Conservation (phyloP, 2,888 invertebrate genomes). For the Iselma pallidipennis region DNA sequence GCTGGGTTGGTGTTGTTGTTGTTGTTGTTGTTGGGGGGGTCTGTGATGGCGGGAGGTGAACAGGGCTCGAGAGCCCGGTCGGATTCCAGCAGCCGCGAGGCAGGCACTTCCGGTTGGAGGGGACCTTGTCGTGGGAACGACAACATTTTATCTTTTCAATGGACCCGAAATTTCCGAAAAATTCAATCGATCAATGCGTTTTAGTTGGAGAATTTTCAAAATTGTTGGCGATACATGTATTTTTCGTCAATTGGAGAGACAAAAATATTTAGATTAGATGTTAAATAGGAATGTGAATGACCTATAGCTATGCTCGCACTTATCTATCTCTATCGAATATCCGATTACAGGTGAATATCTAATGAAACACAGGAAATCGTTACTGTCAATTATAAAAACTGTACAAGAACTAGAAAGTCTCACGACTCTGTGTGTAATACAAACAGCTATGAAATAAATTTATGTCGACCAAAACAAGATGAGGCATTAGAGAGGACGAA, state of each 20-base stretch:
- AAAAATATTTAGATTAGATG: not conserved
- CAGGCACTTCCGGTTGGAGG: slow-evolving; percentile 51
- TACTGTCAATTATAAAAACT: slow-evolving; percentile 25
- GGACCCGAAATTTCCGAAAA: not conserved
- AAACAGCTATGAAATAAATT: slow-evolving; percentile 16
- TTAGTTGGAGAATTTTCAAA: not conserved
- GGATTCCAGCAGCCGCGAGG: slow-evolving; percentile 44
- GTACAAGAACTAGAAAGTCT: slow-evolving; percentile 18
- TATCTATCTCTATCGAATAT: slow-evolving; percentile 9
- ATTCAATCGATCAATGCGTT: not conserved
- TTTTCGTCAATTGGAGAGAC: not conserved
- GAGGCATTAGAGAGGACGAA: too few relatives aligned
- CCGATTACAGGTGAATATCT: slow-evolving; percentile 19
- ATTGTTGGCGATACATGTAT: not conserved
- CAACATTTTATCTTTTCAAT: slow-evolving; percentile 10
- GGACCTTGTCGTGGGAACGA: slow-evolving; percentile 47
- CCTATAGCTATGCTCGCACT: not conserved
- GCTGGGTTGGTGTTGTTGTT: slow-evolving; percentile 22
- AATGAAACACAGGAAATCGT: slow-evolving; percentile 23
- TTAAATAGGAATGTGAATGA: not conserved
- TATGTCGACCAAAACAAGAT: slow-evolving; percentile 7
- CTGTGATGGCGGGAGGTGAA: slow-evolving; percentile 30
- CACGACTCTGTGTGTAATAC: slow-evolving; percentile 7
- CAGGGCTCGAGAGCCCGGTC: slow-evolving; percentile 25
- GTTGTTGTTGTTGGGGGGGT: slow-evolving; percentile 25